These are phyloP conservation scores for Rhopalosiphum nymphaeae DNA, from an alignment of 2,888 invertebrate species.

Conservation along the genomic window DNA sequence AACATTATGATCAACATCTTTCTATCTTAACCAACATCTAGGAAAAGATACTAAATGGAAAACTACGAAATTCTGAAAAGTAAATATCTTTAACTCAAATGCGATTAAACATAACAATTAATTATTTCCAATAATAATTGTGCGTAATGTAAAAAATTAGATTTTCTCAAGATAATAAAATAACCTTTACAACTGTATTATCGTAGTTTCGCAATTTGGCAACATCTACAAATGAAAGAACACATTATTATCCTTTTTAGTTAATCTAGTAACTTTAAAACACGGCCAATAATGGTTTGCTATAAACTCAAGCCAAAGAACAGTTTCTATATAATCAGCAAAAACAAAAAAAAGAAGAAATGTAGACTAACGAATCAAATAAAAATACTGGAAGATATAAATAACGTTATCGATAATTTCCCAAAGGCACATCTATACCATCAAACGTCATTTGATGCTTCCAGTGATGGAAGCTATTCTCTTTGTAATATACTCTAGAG, in stretches of 20 bases:
- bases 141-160: neutral
- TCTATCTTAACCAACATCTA: neutral
- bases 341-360: neutral
- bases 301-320: neutral
- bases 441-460: neutral
- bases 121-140: neutral
- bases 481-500: neutral
- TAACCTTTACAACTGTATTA: neutral
- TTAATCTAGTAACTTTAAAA: neutral
- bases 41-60: neutral
- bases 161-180: neutral
- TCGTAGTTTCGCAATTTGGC: neutral
- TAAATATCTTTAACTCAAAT: neutral
- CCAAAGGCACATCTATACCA: neutral
- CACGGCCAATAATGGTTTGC: neutral
- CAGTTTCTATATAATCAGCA: neutral
- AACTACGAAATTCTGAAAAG: neutral
- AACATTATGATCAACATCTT: neutral
- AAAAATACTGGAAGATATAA: neutral
- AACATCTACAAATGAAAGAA: neutral
- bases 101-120: neutral
- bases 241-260: slow-evolving; percentile 2
- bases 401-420: neutral
- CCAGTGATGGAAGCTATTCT: neutral
- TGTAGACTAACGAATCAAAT: neutral